phyloP scores from a whole-genome alignment of 92 coral and sea anemone species.

The Porites evermanni region DNA sequence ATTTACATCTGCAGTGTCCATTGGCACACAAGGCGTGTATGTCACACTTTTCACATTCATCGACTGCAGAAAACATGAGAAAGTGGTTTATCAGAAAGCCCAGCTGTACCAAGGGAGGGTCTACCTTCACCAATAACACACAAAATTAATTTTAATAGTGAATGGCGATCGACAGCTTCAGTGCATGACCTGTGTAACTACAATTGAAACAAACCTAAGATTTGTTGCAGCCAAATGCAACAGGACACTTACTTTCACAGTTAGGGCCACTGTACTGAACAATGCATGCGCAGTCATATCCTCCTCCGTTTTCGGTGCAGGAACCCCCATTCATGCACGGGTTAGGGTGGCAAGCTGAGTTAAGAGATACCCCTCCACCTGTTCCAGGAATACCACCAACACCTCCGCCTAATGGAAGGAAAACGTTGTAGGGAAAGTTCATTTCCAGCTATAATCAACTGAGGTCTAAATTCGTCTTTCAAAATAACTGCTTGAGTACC shows the following conservation, averaged over 20 bases:
- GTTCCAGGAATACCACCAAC: slow-evolving; percentile 1
- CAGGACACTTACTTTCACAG: slow-evolving; percentile 85
- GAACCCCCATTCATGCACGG: slow-evolving; percentile 95
- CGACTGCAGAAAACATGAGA: slow-evolving; percentile 56
- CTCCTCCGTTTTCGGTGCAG: slow-evolving; percentile 95
- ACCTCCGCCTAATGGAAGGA: too few species aligned
- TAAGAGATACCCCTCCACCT: slow-evolving; percentile 15
- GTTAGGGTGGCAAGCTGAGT: slow-evolving; percentile 91
- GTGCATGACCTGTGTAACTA: too few species aligned
- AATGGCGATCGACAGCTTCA: too few species aligned
- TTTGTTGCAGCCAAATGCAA: neutral
- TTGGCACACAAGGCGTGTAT: slow-evolving; percentile 87
- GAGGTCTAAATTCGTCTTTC: too few species aligned
- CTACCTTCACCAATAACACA: too few species aligned
- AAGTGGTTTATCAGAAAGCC: neutral
- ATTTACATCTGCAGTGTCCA: slow-evolving; percentile 89
- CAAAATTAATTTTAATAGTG: too few species aligned
- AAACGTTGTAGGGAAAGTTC: too few species aligned
- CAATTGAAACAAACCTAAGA: too few species aligned
- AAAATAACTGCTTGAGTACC: too few species aligned
- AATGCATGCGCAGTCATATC: slow-evolving; percentile 91
- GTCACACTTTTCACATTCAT: slow-evolving; percentile 98
- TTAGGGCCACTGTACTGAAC: slow-evolving; percentile 92
- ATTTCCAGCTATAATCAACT: too few species aligned
- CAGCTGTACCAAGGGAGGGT: too few species aligned